A percentile compares a stretch with the other conserved stretches of the same genome.
phyloP scores from a whole-genome alignment of 2,113 vertebrate genomes.

The Empidonax alnorum region DNA sequence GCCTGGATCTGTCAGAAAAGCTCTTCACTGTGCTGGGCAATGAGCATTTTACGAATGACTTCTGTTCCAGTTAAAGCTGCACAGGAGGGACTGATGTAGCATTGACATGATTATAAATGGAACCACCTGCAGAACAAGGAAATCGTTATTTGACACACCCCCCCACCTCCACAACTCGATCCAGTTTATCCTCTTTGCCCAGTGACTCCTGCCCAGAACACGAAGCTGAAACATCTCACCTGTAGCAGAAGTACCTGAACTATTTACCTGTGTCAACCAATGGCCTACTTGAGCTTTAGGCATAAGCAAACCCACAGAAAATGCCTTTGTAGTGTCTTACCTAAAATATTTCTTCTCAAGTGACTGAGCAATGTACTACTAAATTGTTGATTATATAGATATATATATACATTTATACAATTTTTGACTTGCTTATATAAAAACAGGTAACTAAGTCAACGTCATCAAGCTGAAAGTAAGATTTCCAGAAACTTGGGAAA shows the following conservation, averaged over 20 bases:
- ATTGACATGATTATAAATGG: background rate
- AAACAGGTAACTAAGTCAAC: background rate
- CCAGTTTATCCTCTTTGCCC: background rate
- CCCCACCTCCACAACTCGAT: rapidly evolving
- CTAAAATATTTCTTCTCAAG: background rate
- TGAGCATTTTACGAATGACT: background rate
- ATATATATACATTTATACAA: background rate
- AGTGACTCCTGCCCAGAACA: background rate
- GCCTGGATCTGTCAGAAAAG: background rate
- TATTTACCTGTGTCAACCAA: background rate
- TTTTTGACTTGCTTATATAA: background rate
- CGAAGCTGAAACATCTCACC: background rate
- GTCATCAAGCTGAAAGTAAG: background rate
- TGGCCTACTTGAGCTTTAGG: background rate
- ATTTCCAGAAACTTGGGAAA: background rate
- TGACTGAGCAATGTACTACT: background rate
- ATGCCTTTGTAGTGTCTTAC: background rate
- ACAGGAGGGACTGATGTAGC: background rate
- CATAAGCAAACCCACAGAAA: background rate
- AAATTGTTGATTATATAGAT: background rate
- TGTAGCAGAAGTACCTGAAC: background rate
- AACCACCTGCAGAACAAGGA: background rate
- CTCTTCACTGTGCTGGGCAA: background rate
- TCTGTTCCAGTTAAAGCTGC: background rate
- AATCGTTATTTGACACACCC: background rate